Evolutionary conservation across 1,140 invertebrate species (phyloP), one percentile per base, ranked within the genome.

Genomic region (Rhyzopertha dominica): DNA sequence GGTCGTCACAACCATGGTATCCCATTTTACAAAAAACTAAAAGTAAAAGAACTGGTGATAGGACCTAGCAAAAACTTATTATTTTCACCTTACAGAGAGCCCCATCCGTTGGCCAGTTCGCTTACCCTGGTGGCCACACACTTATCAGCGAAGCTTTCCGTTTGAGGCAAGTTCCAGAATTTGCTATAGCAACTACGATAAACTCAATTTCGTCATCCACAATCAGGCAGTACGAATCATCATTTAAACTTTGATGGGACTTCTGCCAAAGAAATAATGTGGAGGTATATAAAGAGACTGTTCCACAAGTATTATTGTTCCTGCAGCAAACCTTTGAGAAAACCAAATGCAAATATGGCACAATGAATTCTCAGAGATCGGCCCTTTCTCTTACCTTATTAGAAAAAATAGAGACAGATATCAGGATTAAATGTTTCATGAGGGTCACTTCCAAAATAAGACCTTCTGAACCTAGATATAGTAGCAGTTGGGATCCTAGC

Each of bases 1-100:
- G 44, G 38, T 14, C 14, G 26, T 40, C 37, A 14, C 44, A 41
- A 28, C 44, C 5, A 9, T 30, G 44, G 44, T 47, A 47, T 18
- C 10, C 37, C 12, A 40, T 40, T 17, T 31, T 29, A 29, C 10
- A 38, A 22, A 43, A 36, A 36, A 18, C 36, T 43, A 20, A 24
- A 35, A 36, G 10, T 43, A 43, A 19, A 16, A 37, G 17, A 37
- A 22, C 41, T 43, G 19, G 19, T 43, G 32, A n/a, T 43, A 4
- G 25, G 22, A 36, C 31, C 41, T 12, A 38, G 12, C 36, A 43
- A 43, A 18, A 36, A 9, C 5, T 22, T 43, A 22, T 43, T 43
- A 20, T 24, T 17, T 37, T 43, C 30, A 7, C 41, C 31, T 43
- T 43, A 24, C 29, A 32, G 41, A 18, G 22, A 40, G 12, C 38